phyloP scores from a whole-genome alignment of 2,113 vertebrate species.

The Leucopternis melanops region DNA sequence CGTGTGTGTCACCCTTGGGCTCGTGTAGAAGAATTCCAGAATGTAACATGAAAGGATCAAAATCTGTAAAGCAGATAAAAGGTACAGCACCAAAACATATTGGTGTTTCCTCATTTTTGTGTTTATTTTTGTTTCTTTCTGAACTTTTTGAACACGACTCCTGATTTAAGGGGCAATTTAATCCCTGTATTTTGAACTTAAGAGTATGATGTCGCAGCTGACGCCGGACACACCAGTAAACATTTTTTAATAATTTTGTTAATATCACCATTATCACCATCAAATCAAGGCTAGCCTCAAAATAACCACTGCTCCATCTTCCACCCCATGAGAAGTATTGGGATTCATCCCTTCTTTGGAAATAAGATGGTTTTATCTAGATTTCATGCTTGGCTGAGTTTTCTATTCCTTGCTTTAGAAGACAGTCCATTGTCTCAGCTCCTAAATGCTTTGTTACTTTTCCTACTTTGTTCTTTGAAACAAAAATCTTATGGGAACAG shows the following conservation, averaged over 20 bases:
- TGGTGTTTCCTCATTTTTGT: neutral
- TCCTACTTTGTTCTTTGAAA: neutral
- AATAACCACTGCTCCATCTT: neutral
- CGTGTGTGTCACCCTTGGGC: neutral
- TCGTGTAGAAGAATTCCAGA: neutral
- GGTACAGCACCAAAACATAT: neutral
- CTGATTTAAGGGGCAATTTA: neutral
- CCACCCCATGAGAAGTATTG: neutral
- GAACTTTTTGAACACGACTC: neutral
- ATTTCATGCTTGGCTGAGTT: neutral
- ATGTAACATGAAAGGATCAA: neutral
- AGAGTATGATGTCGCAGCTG: neutral
- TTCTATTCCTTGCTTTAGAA: neutral
- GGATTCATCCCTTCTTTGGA: neutral
- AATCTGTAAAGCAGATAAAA: neutral
- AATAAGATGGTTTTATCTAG: neutral
- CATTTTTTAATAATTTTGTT: neutral
- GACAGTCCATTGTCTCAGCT: neutral
- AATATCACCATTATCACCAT: neutral
- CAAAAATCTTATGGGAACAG: neutral
- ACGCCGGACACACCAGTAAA: neutral
- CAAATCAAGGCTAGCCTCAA: neutral
- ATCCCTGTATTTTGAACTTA: neutral
- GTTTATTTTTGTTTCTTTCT: neutral
- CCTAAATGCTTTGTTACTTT: neutral